phyloP scores from a whole-genome alignment of 2,888 invertebrate genomes.

The Synergus umbraculus region DNA sequence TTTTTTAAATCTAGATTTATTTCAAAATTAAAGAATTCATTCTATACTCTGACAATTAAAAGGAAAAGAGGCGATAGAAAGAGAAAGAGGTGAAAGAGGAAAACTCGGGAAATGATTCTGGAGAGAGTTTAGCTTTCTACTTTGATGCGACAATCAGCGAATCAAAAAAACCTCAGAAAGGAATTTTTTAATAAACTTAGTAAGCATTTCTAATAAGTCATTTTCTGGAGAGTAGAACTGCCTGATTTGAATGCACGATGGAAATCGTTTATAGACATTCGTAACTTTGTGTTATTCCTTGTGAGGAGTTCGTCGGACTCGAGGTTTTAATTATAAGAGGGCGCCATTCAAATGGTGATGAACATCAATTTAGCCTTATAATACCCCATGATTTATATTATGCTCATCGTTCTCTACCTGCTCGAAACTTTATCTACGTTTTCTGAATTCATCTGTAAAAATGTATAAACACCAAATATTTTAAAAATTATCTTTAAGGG shows the following conservation, averaged over 20 bases:
- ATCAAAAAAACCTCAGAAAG: constrained; percentile 20
- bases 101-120: background rate
- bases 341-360: constrained; percentile 7
- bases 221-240: constrained; percentile 14
- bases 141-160: constrained; percentile 33
- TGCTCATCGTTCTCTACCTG: constrained; percentile 50
- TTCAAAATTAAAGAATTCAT: background rate
- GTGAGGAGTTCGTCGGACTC: constrained; percentile 10
- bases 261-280: constrained; percentile 1
- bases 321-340: constrained; percentile 4
- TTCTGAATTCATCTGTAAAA: constrained; percentile 31
- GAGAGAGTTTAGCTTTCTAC: constrained; percentile 11
- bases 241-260: constrained; percentile 9
- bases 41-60: background rate
- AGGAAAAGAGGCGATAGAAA: background rate
- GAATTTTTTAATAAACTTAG: constrained; percentile 1
- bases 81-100: constrained; percentile 10
- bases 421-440: background rate
- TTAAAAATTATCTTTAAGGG: background rate
- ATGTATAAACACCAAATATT: constrained; percentile 15
- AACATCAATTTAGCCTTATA: constrained; percentile 50
- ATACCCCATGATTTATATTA: constrained; percentile 58
- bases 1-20: background rate
- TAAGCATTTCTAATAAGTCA: background rate
- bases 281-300: constrained; percentile 1